These are phyloP conservation scores for Drosophila obscura DNA, from an alignment of 1,140 invertebrate genomes.

Conservation along the genomic window DNA sequence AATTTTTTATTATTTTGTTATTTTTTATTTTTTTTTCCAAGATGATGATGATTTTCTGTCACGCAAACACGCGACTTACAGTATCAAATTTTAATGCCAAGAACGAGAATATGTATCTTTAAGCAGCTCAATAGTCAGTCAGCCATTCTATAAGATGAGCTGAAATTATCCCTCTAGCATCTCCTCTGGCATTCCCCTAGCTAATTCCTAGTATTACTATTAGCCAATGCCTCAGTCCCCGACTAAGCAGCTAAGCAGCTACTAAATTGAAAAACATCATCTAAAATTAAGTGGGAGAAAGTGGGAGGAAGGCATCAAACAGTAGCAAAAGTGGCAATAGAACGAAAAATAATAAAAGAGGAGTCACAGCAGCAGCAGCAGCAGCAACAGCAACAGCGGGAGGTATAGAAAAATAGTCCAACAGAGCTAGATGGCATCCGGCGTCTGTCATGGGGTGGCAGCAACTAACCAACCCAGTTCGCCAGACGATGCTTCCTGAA, in stretches of 20 bases:
- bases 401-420: slow-evolving; percentile 37
- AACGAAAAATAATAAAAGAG: slow-evolving; percentile 1
- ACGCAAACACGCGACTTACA: too few relatives aligned
- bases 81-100: neutral
- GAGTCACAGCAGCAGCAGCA: neutral
- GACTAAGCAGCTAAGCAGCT: slow-evolving; percentile 4
- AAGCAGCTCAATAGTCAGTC: too few relatives aligned
- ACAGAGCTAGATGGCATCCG: slow-evolving; percentile 61
- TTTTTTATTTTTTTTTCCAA: too few relatives aligned
- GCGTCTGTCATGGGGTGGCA: slow-evolving; percentile 45
- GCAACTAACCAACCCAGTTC: slow-evolving; percentile 51
- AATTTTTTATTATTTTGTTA: too few relatives aligned
- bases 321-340: slow-evolving; percentile 17
- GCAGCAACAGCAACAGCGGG: neutral
- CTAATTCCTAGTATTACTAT: slow-evolving; percentile 9
- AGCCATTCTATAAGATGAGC: too few relatives aligned
- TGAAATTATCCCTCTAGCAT: too few relatives aligned
- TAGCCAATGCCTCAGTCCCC: slow-evolving; percentile 12
- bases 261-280: slow-evolving; percentile 29
- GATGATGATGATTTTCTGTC: too few relatives aligned
- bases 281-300: slow-evolving; percentile 13
- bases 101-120: neutral
- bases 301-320: slow-evolving; percentile 7
- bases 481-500: slow-evolving; percentile 57
- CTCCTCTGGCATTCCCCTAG: too few relatives aligned